Percentiles rank a stretch among this genome's conserved stretches.
phyloP scores from a whole-genome alignment of 2,888 invertebrate genomes.

The Drosophila mimetica region DNA sequence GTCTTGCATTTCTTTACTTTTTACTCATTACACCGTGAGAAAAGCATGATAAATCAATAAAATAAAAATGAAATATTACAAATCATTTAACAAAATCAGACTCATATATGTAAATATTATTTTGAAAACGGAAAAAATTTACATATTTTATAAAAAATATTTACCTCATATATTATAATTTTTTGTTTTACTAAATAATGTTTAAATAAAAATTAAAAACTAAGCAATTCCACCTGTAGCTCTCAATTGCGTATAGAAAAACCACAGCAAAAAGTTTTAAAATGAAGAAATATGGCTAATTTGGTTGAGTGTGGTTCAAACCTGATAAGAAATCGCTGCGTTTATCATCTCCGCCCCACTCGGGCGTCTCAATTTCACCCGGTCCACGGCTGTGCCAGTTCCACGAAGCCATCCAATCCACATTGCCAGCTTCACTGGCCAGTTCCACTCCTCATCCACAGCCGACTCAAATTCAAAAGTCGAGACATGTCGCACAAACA shows the following conservation, averaged over 20 bases:
- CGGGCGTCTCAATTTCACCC: conserved; percentile 20
- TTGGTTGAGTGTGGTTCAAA: conserved; percentile 7
- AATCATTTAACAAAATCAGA: no score
- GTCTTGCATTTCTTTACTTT: background rate
- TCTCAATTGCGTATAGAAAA: no score
- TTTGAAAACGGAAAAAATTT: no score
- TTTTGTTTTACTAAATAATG: no score
- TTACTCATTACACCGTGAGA: background rate
- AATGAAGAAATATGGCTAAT: background rate
- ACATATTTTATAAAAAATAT: no score
- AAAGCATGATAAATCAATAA: background rate
- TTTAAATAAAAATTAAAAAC: no score
- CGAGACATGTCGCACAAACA: conserved; percentile 42
- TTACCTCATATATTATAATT: no score
- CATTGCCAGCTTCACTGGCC: conserved; percentile 2
- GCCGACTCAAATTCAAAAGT: conserved; percentile 1
- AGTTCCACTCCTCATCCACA: no score
- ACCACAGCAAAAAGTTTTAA: no score
- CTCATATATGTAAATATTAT: no score
- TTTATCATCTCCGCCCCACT: conserved; percentile 10
- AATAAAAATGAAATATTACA: no score
- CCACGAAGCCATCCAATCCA: conserved; percentile 16
- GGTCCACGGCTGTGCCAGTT: conserved; percentile 27
- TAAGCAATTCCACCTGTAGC: no score
- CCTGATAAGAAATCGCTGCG: conserved; percentile 25